Percentiles rank a stretch among this genome's conserved stretches.
phyloP scores from a whole-genome alignment of 2,888 invertebrate genomes.

The Ceramica pisi region DNA sequence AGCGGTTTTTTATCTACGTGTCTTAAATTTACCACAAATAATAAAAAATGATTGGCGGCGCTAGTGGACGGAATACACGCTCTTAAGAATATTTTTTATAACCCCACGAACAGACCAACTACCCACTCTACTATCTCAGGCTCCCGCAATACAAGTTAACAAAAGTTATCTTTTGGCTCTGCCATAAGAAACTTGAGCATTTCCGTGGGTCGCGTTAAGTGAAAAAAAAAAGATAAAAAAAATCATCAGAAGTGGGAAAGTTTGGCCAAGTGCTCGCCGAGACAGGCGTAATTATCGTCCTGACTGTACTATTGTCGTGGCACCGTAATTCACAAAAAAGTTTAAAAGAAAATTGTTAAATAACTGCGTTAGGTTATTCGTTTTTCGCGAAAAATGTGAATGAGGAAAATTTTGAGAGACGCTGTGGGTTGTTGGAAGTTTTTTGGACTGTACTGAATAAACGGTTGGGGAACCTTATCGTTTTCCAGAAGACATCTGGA shows the following conservation, averaged over 20 bases:
- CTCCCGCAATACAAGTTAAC: slow-evolving; percentile 49
- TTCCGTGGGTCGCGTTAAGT: slow-evolving; percentile 64
- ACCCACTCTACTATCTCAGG: slow-evolving; percentile 12
- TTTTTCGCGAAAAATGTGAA: slow-evolving; percentile 35
- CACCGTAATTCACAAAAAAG: slow-evolving; percentile 61
- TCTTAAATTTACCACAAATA: too few species aligned
- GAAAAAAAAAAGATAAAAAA: slow-evolving; percentile 58
- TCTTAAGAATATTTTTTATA: slow-evolving; percentile 1
- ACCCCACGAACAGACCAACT: slow-evolving; percentile 8
- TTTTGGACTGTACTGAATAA: neutral
- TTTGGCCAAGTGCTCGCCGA: slow-evolving; percentile 55
- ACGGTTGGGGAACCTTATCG: neutral
- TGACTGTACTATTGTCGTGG: slow-evolving; percentile 63
- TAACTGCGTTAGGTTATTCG: slow-evolving; percentile 52
- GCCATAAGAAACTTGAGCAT: slow-evolving; percentile 60
- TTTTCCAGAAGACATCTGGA: neutral
- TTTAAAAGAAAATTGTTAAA: slow-evolving; percentile 62
- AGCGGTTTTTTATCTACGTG: too few species aligned
- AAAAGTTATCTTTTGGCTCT: slow-evolving; percentile 64
- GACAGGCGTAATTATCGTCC: slow-evolving; percentile 64
- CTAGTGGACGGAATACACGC: too few species aligned
- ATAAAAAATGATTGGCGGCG: too few species aligned
- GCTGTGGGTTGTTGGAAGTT: neutral
- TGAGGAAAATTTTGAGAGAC: slow-evolving; percentile 6
- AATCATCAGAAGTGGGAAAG: slow-evolving; percentile 65